A percentile compares a stretch with the other conserved stretches of the same genome.
These are phyloP conservation scores for Lepidocolaptes lacrymiger DNA, from an alignment of 2,797 vertebrate species.

Conservation along the genomic window DNA sequence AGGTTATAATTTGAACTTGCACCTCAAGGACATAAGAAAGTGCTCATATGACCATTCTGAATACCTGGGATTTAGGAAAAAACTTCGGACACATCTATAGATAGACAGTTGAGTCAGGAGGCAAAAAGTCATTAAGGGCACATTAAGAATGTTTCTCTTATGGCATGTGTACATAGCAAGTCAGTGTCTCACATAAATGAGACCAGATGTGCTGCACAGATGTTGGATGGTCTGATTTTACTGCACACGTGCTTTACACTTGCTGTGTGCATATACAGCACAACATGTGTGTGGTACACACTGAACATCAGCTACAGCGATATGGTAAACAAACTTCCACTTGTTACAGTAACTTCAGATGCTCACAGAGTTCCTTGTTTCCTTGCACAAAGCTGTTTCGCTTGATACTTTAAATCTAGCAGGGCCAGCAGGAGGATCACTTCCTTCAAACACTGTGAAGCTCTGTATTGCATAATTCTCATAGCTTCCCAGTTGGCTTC, in stretches of 20 bases:
- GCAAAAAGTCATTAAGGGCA: not conserved
- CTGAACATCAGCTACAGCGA: not conserved
- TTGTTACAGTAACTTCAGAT: not conserved
- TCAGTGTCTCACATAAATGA: not conserved
- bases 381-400: not conserved
- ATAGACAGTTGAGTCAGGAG: not conserved
- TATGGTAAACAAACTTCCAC: conserved; percentile 15
- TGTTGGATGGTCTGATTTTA: not conserved
- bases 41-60: not conserved
- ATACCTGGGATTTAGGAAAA: not conserved
- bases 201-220: conserved; percentile 24
- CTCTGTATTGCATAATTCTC: not conserved
- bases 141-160: not conserved
- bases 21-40: not conserved
- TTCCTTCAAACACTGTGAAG: not conserved
- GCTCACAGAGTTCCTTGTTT: not conserved
- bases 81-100: not conserved
- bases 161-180: not conserved
- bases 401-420: not conserved
- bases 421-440: not conserved
- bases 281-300: not conserved
- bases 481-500: not conserved
- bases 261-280: not conserved
- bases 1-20: not conserved
- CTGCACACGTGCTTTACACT: not conserved